Percentiles rank a stretch among this genome's conserved stretches.
These are phyloP conservation scores for Danionella cerebrum DNA, from an alignment of 2,113 vertebrate genomes.

Conservation along the genomic window DNA sequence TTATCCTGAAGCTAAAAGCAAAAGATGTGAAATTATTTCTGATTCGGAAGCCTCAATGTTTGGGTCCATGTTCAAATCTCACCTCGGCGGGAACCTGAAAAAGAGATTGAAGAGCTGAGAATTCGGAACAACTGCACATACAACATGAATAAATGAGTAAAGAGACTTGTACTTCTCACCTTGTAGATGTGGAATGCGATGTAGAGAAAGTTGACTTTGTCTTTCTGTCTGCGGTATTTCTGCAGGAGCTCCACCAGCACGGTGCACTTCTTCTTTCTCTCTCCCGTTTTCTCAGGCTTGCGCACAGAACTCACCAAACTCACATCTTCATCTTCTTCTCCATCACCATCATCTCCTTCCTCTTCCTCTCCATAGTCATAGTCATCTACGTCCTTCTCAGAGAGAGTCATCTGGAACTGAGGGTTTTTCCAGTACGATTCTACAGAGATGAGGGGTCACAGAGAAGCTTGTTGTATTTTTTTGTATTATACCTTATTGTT, in stretches of 20 bases:
- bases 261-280: conserved; percentile 53
- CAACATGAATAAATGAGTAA: too few relatives aligned
- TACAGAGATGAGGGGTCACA: conserved; percentile 15
- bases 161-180: conserved; percentile 39
- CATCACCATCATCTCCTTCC: conserved; percentile 20
- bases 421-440: conserved; percentile 69
- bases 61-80: conserved; percentile 6
- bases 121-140: neutral
- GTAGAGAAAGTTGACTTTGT: conserved; percentile 54
- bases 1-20: conserved; percentile 44
- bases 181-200: conserved; percentile 67
- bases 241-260: conserved; percentile 69
- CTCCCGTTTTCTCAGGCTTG: conserved; percentile 41
- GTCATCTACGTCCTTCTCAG: conserved; percentile 43
- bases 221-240: conserved; percentile 59
- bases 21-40: neutral
- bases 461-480: too few relatives aligned
- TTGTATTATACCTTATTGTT: too few relatives aligned
- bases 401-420: conserved; percentile 62
- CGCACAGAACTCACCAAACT: conserved; percentile 6
- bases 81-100: conserved; percentile 59
- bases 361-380: conserved; percentile 37
- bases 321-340: conserved; percentile 5
- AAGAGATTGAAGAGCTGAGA: neutral
- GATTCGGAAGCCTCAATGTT: neutral